Evolutionary conservation across 2,797 vertebrate genomes (phyloP).

Genomic region (Momotus momota): DNA sequence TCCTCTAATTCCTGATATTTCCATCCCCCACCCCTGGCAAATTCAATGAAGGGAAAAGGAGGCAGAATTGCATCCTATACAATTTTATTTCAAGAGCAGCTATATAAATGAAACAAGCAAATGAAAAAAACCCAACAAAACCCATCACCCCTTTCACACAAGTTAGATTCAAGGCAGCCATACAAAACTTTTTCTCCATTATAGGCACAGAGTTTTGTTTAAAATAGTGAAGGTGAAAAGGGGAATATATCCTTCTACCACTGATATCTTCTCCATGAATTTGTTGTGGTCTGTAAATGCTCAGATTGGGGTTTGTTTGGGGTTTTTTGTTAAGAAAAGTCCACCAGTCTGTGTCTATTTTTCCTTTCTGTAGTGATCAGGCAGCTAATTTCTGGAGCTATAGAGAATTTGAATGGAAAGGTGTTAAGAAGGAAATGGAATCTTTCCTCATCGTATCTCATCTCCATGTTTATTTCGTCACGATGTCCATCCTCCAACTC

Average conservation of each 20-base stretch:
- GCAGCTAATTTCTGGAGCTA: neutral
- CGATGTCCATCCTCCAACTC: accelerated
- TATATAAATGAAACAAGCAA: neutral
- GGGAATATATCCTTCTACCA: neutral
- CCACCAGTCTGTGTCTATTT: neutral
- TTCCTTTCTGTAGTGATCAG: neutral
- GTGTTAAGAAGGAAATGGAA: neutral
- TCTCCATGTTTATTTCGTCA: neutral
- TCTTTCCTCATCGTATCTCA: neutral
- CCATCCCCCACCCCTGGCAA: neutral
- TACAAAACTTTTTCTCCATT: neutral
- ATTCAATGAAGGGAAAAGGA: neutral
- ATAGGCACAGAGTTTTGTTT: neutral
- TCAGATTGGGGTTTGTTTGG: neutral
- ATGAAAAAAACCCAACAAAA: neutral
- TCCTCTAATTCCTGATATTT: neutral
- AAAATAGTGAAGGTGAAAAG: neutral
- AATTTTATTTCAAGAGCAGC: neutral
- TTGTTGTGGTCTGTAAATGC: neutral
- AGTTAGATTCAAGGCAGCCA: neutral
- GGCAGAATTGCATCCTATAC: neutral
- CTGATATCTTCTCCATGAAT: neutral
- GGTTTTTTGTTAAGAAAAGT: neutral
- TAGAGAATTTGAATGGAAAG: neutral
- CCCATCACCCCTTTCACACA: neutral